Evolutionary conservation across 2,113 vertebrate genomes (phyloP).

Genomic region (Gadus chalcogrammus): DNA sequence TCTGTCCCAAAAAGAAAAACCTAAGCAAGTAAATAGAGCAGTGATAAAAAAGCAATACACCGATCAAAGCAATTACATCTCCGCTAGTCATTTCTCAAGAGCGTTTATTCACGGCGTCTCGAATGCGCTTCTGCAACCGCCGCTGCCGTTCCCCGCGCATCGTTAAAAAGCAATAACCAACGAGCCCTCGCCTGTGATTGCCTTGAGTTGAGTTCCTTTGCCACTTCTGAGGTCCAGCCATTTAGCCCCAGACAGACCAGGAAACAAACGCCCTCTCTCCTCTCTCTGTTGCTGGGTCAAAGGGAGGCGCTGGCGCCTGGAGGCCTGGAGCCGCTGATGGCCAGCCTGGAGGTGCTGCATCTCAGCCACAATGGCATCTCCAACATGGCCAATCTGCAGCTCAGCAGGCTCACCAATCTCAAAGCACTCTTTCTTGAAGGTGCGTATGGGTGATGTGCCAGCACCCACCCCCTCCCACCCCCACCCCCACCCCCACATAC

Average conservation of each 20-base stretch:
- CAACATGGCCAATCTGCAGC: constrained; percentile 80
- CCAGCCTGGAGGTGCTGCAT: constrained; percentile 85
- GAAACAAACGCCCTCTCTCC: constrained; percentile 23
- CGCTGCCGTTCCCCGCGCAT: too few relatives aligned
- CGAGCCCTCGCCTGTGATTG: constrained; percentile 27
- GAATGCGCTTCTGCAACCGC: constrained; percentile 21
- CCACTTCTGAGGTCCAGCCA: constrained; percentile 50
- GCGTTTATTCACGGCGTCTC: too few relatives aligned
- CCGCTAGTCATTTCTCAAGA: too few relatives aligned
- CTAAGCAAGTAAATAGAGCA: too few relatives aligned
- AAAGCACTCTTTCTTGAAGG: constrained; percentile 83
- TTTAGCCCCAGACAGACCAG: constrained; percentile 30
- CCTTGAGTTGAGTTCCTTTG: constrained; percentile 35
- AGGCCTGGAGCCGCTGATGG: constrained; percentile 80
- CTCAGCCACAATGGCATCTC: constrained; percentile 85
- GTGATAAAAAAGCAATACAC: too few relatives aligned
- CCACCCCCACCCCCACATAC: too few relatives aligned
- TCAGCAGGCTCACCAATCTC: constrained; percentile 84
- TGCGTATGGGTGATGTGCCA: constrained; percentile 49
- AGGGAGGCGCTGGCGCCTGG: constrained; percentile 71
- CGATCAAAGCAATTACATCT: too few relatives aligned
- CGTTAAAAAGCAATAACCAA: too few relatives aligned
- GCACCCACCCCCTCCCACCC: background rate
- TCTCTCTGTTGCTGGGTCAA: constrained; percentile 43
- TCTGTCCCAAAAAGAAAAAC: too few relatives aligned